These are phyloP conservation scores for Geotrupes spiniger DNA, from an alignment of 2,888 invertebrate genomes.

Conservation along the genomic window DNA sequence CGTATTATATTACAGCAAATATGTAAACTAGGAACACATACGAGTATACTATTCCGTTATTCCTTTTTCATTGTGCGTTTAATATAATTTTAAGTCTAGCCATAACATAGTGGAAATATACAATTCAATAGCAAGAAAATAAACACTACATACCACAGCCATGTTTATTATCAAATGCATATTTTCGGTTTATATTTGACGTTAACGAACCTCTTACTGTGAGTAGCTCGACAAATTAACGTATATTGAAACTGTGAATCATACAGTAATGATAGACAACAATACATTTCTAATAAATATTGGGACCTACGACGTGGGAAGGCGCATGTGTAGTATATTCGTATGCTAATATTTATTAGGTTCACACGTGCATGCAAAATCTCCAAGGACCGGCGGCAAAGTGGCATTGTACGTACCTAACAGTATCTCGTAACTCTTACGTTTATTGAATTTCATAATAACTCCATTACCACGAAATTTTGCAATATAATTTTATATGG, in stretches of 20 bases:
- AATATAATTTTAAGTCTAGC: too few relatives aligned
- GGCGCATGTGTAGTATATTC: constrained; percentile 13
- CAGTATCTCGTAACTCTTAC: constrained; percentile 12
- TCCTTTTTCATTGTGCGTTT: too few relatives aligned
- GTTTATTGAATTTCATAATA: constrained; percentile 17
- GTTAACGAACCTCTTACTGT: background rate
- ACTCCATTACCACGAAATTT: constrained; percentile 12
- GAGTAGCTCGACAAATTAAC: background rate
- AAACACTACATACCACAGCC: too few relatives aligned
- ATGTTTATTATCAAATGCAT: too few relatives aligned
- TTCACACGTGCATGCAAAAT: constrained; percentile 24
- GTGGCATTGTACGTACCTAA: constrained; percentile 6
- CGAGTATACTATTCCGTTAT: too few relatives aligned
- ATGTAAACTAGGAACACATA: too few relatives aligned
- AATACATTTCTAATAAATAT: constrained; percentile 1
- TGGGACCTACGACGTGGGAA: constrained; percentile 3
- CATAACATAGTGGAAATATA: too few relatives aligned
- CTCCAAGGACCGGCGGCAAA: constrained; percentile 17
- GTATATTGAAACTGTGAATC: background rate
- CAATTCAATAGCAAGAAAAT: too few relatives aligned
- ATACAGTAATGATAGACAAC: background rate
- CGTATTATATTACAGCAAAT: too few relatives aligned
- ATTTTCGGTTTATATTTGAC: too few relatives aligned
- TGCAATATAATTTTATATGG: background rate
- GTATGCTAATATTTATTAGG: constrained; percentile 26